A percentile compares a stretch with the other conserved stretches of the same genome.
phyloP scores from a whole-genome alignment of 2,113 vertebrate species.

The Nannospalax galili region DNA sequence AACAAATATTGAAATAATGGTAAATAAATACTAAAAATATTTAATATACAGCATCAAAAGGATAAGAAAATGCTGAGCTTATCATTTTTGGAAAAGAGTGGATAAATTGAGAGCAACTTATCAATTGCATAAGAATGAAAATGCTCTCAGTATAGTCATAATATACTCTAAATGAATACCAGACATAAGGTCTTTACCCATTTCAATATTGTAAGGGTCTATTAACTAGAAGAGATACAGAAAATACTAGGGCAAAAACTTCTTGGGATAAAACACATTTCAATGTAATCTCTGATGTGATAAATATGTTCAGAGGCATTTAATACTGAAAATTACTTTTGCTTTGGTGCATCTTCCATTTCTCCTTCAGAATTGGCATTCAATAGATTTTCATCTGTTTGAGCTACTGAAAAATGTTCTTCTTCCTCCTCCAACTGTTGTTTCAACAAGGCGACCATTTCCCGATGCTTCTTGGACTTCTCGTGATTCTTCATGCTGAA shows the following conservation, averaged over 20 bases:
- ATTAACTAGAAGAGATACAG: not conserved
- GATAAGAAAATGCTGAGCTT: not conserved
- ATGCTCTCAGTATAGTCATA: not conserved
- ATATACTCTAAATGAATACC: not conserved
- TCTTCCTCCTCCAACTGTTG: slow-evolving; percentile 95
- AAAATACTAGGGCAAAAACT: not conserved
- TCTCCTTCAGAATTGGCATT: slow-evolving; percentile 84
- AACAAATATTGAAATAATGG: not conserved
- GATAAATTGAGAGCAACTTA: slow-evolving; percentile 13
- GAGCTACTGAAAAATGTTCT: slow-evolving; percentile 79
- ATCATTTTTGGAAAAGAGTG: slow-evolving; percentile 35
- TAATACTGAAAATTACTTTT: slow-evolving; percentile 87
- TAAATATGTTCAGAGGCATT: not conserved
- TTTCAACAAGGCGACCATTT: slow-evolving; percentile 93
- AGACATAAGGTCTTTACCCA: not conserved
- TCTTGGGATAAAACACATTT: not conserved
- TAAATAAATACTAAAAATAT: slow-evolving; percentile 49
- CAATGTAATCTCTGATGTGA: not conserved
- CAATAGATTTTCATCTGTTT: slow-evolving; percentile 74
- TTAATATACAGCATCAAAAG: slow-evolving; percentile 55
- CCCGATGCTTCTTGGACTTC: slow-evolving; percentile 97
- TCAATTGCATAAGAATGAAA: not conserved
- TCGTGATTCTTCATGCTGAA: slow-evolving; percentile 95
- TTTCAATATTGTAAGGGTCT: not conserved
- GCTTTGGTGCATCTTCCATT: slow-evolving; percentile 84